Base-by-base conservation (phyloP, 2,888 invertebrate genomes). In the Ceramica pisi region DNA sequence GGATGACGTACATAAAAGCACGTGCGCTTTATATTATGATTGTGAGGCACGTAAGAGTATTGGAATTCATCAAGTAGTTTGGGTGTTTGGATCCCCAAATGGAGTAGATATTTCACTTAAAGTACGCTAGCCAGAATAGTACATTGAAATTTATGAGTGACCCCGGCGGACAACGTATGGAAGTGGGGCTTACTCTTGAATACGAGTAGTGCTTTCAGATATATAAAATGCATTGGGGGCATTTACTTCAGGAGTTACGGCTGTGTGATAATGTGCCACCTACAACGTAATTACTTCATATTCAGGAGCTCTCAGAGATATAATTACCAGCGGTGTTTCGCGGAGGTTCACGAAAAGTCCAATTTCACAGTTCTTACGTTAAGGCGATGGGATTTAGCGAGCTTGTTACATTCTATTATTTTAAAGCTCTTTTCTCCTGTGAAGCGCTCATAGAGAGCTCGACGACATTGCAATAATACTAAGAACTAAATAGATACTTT, bases 71-170 rank as follows among this genome's bases (percentile, higher is more conserved):
- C 92, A 92, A 91, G 91, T 87, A 88, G 88, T 90, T 92, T 88
- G 90, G 91, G 89, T 91, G 89, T 91, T 91, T 89, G 90, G 89
- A 90, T 90, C 89, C 89, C 92, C 90, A 92, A 93, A 93, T 93
- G 93, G 92, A 88, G 92, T 83, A 91, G 90, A 94, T 93, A 93
- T 93, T 93, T 93, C 93, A 93, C 93, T 93, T 93, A 91, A 93
- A 93, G 92, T 93, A 90, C 92, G 89, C 90, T 86, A 89, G 91
- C 90, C 88, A 91, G 92, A 92, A 92, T 92, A 90, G 91, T 91
- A 92, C 91, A 94, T 94, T 93, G 93, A 92, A 92, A 94, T 94
- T 94, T 94, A 94, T 92, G 92, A 92, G 92, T 91, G 92, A 91
- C 92, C 93, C 91, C 90, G 69, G 87, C 91, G 91, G 92, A 90